Base-by-base conservation (phyloP, 2,797 vertebrate genomes). In the Erpetoichthys calabaricus region DNA sequence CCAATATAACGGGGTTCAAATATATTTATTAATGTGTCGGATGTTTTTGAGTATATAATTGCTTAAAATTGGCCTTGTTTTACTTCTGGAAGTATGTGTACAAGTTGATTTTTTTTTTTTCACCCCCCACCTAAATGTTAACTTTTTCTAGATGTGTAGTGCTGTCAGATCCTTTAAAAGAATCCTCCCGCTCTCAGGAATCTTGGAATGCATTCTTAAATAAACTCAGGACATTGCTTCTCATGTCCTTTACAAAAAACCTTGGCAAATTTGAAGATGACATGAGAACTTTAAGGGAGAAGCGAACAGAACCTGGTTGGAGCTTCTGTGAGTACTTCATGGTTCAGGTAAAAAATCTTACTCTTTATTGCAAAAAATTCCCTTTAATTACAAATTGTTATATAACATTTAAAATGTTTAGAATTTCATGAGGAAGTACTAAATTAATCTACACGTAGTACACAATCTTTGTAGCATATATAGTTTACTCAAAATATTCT, bases 291-390 rank as follows among this genome's bases (percentile, higher is more conserved):
- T 80, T 99, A 69, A 74, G 96, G 56, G 95, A 99, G 81, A 97
- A 97, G 69, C 91, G 95, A 70, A 97, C 94, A 0, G 92, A 99
- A 73, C 92, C 95, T 0, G 93, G 91, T 64, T 99, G 96, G 96
- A 97, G 95, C 79, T 99, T 99, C 79, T 97, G 92, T 53, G 91
- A 98, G 64, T 99, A 98, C 79, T 98, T 99, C 80, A 98, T 98
- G 93, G 95, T 99, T 56, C 95, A 99, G 93, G 96, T 98, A 62
- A 49, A 7, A 49, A 7, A 49, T 49, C 47, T 25, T 25, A 25
- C 25, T 25, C 25, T n/a, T n/a, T n/a, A n/a, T n/a, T n/a, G n/a
- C n/a, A n/a, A n/a, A n/a, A n/a, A n/a, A n/a, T n/a, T n/a, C n/a
- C n/a, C n/a, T n/a, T n/a, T n/a, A n/a, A n/a, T n/a, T n/a, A n/a